phyloP scores from a whole-genome alignment of 2,113 vertebrate species.

The Acinonyx jubatus region DNA sequence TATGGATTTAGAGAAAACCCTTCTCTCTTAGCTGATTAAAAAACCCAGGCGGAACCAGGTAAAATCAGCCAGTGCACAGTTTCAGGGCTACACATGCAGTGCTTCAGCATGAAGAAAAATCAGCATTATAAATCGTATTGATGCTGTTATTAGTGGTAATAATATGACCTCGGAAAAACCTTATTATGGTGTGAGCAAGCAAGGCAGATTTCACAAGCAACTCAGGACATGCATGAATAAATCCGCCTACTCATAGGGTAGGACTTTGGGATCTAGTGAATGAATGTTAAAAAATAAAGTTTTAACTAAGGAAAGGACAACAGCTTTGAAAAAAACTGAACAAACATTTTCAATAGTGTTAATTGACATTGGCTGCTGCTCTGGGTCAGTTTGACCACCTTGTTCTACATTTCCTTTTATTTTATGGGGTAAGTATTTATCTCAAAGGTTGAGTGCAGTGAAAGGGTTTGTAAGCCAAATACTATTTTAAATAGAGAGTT shows the following conservation, averaged over 20 bases:
- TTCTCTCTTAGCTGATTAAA: not conserved
- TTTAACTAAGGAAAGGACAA: conserved; percentile 41
- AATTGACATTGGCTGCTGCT: not conserved
- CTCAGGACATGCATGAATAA: not conserved
- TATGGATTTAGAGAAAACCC: not conserved
- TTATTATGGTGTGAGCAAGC: not conserved
- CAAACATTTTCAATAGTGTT: not conserved
- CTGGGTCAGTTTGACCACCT: not conserved
- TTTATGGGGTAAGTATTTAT: not conserved
- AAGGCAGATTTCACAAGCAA: not conserved
- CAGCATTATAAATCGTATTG: not conserved
- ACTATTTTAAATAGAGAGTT: conserved; percentile 22
- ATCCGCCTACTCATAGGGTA: not conserved
- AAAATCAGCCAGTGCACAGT: not conserved
- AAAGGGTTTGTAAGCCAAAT: not conserved
- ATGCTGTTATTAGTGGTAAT: conserved; percentile 18
- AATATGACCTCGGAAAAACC: not conserved
- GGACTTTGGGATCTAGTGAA: not conserved
- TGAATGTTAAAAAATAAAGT: conserved; percentile 16
- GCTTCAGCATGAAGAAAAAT: not conserved
- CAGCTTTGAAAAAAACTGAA: not conserved
- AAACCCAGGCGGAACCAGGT: not conserved
- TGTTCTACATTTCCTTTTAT: not conserved
- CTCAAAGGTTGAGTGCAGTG: conserved; percentile 11
- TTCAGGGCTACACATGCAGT: not conserved